Conservation (phyloP, 2,888 invertebrate species). For the Ceratothoa steindachneri region DNA sequence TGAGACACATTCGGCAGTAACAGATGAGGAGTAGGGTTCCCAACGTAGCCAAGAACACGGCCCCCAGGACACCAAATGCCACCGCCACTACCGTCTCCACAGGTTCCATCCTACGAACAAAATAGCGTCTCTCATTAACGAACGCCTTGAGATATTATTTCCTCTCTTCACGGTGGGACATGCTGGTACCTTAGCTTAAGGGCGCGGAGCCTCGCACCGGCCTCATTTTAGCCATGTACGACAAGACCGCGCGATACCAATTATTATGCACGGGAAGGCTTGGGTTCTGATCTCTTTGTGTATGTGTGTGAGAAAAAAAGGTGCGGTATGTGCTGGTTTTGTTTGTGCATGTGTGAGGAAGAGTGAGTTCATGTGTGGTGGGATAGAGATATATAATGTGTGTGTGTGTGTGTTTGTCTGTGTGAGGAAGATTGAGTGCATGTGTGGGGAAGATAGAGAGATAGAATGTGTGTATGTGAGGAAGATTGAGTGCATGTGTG, state of each 20-base stretch:
- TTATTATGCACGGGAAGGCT: no score
- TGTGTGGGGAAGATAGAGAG: not conserved
- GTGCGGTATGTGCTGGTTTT: no score
- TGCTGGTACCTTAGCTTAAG: no score
- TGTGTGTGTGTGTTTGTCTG: conserved; percentile 3
- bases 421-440: not conserved
- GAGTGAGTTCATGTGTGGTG: not conserved
- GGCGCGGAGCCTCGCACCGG: no score
- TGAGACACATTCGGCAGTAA: conserved; percentile 25
- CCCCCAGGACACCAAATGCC: conserved; percentile 36
- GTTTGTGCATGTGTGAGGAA: not conserved
- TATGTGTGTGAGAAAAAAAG: no score
- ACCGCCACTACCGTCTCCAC: conserved; percentile 38
- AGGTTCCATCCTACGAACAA: conserved; percentile 27
- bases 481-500: not conserved
- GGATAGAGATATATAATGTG: no score
- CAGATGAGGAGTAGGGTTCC: conserved; percentile 36
- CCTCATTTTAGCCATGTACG: no score
- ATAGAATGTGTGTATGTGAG: not conserved
- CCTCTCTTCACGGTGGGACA: no score
- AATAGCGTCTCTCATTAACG: no score
- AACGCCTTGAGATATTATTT: no score
- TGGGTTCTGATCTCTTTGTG: no score
- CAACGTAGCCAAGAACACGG: conserved; percentile 36
- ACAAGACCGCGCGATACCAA: no score